Conservation (phyloP, 2,113 vertebrate genomes). For the Eulacestoma nigropectus region DNA sequence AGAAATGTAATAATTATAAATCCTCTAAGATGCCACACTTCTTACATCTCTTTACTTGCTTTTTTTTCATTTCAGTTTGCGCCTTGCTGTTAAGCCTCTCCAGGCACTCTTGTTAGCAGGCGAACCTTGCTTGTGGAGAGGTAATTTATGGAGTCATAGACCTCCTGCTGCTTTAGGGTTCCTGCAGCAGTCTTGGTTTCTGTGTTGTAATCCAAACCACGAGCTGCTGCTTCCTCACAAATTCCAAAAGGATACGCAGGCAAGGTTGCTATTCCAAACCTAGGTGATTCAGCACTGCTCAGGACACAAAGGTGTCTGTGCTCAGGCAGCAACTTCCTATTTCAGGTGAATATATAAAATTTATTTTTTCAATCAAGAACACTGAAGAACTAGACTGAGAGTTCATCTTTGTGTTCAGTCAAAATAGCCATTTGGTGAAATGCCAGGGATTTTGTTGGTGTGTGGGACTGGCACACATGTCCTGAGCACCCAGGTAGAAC, state of each 20-base stretch:
- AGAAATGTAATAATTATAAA: not conserved
- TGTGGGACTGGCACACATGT: fast-evolving
- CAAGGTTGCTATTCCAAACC: not conserved
- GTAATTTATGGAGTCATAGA: not conserved
- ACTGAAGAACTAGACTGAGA: not conserved
- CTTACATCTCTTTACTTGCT: not conserved
- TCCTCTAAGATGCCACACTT: not conserved
- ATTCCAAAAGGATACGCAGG: not conserved
- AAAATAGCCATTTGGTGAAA: not conserved
- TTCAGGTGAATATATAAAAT: not conserved
- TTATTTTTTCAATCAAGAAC: not conserved
- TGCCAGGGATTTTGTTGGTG: not conserved
- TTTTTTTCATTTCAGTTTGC: not conserved
- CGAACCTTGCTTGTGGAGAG: not conserved
- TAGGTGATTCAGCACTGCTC: not conserved
- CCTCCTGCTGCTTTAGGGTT: not conserved
- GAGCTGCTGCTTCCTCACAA: not conserved
- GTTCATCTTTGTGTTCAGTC: not conserved
- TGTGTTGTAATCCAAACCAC: not conserved
- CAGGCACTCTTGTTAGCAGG: not conserved
- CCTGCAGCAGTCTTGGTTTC: not conserved
- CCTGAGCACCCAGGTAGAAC: not conserved
- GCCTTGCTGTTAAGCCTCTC: not conserved
- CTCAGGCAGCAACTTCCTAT: not conserved
- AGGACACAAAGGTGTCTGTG: not conserved